A percentile compares a stretch with the other conserved stretches of the same genome.
phyloP scores from a whole-genome alignment of 2,113 vertebrate genomes.

The Leptobrachium ailaonicum region DNA sequence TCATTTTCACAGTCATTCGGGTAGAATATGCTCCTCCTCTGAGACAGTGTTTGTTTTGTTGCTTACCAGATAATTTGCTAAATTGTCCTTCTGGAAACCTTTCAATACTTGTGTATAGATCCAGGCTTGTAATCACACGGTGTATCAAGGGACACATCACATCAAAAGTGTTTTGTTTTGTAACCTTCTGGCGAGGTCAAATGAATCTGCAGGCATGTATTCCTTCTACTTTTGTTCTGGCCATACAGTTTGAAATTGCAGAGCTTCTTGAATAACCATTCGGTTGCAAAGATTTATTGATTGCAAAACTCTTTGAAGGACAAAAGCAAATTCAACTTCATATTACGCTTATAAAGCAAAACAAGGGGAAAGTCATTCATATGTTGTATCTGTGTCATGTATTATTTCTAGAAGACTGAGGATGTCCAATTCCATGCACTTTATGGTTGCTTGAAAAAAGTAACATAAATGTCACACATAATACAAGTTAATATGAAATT shows the following conservation, averaged over 20 bases:
- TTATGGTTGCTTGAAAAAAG: neutral
- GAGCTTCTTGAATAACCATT: slow-evolving; percentile 47
- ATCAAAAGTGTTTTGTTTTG: slow-evolving; percentile 51
- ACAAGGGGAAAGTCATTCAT: neutral
- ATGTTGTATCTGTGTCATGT: neutral
- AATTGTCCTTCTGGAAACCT: slow-evolving; percentile 54
- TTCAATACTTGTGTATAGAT: slow-evolving; percentile 53
- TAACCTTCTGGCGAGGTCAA: slow-evolving; percentile 40
- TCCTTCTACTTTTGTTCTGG: slow-evolving; percentile 45
- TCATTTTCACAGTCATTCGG: no score
- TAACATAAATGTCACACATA: no score
- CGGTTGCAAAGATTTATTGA: slow-evolving; percentile 45
- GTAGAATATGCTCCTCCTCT: slow-evolving; percentile 23
- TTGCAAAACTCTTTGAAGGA: neutral
- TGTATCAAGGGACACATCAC: slow-evolving; percentile 37
- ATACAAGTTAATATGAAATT: no score
- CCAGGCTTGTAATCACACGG: slow-evolving; percentile 50
- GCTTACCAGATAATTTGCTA: slow-evolving; percentile 53
- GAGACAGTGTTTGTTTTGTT: slow-evolving; percentile 56
- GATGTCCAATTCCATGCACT: neutral
- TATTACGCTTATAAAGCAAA: slow-evolving; percentile 15
- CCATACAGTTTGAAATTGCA: slow-evolving; percentile 38
- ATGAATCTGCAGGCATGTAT: slow-evolving; percentile 48
- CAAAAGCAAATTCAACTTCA: slow-evolving; percentile 27
- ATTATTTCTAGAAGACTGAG: neutral